Evolutionary conservation across 2,888 invertebrate genomes (phyloP).

Genomic region (Nesidiocoris tenuis): DNA sequence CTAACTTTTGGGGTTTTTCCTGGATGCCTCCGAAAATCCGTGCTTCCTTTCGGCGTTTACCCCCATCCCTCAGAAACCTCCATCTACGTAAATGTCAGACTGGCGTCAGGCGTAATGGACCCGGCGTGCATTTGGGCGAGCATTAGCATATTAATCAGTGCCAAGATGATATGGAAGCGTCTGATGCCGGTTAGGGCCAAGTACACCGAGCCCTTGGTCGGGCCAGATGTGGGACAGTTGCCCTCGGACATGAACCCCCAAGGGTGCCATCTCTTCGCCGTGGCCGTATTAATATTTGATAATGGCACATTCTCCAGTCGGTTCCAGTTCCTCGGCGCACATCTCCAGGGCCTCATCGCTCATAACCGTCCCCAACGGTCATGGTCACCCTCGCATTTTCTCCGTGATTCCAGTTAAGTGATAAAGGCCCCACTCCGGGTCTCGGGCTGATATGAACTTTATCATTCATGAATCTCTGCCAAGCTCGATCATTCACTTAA

Average conservation of each 20-base stretch:
- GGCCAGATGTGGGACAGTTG: conserved; percentile 40
- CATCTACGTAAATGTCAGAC: no score
- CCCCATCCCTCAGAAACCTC: no score
- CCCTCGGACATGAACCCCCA: background rate
- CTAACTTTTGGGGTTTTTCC: no score
- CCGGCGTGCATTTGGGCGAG: no score
- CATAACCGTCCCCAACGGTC: conserved; percentile 11
- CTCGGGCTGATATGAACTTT: background rate
- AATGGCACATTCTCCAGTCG: conserved; percentile 7
- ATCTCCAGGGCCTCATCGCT: conserved; percentile 34
- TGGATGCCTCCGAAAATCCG: no score
- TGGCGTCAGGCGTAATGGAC: no score
- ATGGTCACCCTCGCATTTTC: background rate
- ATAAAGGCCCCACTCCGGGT: conserved; percentile 18
- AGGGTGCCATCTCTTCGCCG: background rate
- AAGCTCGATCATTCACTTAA: conserved; percentile 33
- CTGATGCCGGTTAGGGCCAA: background rate
- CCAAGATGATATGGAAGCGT: background rate
- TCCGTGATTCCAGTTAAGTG: conserved; percentile 27
- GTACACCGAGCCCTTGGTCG: background rate
- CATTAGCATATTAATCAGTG: background rate
- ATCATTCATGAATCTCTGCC: conserved; percentile 30
- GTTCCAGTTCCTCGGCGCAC: background rate
- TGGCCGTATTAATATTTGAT: conserved; percentile 33
- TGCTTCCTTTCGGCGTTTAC: no score